A percentile compares a stretch with the other conserved stretches of the same genome.
These are phyloP conservation scores for Punctoribates punctum DNA, from an alignment of 2,888 invertebrate species.

Conservation along the genomic window DNA sequence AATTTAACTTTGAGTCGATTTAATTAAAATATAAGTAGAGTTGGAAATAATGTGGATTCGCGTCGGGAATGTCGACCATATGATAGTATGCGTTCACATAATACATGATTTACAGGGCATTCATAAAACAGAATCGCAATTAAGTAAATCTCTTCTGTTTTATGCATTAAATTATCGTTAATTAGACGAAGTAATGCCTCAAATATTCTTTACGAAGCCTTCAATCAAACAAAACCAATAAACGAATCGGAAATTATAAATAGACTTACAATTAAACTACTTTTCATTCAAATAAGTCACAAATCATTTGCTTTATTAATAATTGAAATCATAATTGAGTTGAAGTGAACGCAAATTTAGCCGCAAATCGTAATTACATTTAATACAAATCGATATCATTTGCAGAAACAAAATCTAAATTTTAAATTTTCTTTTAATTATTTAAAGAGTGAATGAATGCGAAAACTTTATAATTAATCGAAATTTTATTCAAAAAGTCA, in stretches of 20 bases:
- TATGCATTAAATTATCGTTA: background rate
- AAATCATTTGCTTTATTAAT: too few relatives aligned
- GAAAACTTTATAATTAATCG: background rate
- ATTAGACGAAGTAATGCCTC: background rate
- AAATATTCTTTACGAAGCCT: background rate
- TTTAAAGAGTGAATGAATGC: background rate
- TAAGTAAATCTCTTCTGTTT: background rate
- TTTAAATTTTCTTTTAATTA: background rate
- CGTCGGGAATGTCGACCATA: background rate
- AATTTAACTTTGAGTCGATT: background rate
- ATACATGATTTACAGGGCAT: slow-evolving; percentile 18
- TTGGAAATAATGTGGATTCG: background rate
- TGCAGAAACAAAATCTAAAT: background rate
- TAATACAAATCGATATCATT: background rate
- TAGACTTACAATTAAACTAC: background rate
- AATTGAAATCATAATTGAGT: too few relatives aligned
- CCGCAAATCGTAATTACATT: too few relatives aligned
- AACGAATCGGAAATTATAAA: slow-evolving; percentile 1
- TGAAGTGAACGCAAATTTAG: too few relatives aligned
- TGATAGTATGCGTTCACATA: background rate
- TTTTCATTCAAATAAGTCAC: too few relatives aligned
- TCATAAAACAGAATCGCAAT: slow-evolving; percentile 10
- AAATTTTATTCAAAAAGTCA: background rate
- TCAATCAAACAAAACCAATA: background rate
- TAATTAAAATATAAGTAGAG: slow-evolving; percentile 14